phyloP scores from a whole-genome alignment of 1,140 invertebrate species.

The Stegodyphus dumicola region DNA sequence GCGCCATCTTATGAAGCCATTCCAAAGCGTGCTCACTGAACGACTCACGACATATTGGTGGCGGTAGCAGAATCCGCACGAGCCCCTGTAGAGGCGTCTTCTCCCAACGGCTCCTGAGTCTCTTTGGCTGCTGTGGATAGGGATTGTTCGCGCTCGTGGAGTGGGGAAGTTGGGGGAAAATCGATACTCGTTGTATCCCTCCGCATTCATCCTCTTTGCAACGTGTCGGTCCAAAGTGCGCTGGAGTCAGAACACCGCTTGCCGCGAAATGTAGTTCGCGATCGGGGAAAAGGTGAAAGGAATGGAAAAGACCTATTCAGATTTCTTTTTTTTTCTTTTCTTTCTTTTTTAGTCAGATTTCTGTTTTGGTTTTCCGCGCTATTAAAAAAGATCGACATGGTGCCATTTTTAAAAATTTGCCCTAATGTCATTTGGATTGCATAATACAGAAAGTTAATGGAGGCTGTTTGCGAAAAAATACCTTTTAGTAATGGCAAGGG shows the following conservation, averaged over 20 bases:
- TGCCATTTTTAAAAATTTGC: conserved; percentile 16
- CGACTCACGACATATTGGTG: conserved; percentile 5
- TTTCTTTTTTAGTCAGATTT: not conserved
- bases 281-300: not conserved
- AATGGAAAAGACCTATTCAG: conserved; percentile 23
- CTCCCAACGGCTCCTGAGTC: conserved; percentile 17
- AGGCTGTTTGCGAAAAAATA: conserved; percentile 16
- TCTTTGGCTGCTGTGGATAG: not conserved
- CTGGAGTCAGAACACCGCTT: not conserved
- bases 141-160: conserved; percentile 3
- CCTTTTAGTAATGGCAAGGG: conserved; percentile 30
- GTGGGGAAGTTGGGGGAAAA: not conserved
- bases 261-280: conserved; percentile 19
- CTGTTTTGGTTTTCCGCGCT: conserved; percentile 1
- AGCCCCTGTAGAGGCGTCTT: conserved; percentile 37
- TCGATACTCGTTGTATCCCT: conserved; percentile 48
- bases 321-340: conserved; percentile 18
- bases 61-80: not conserved
- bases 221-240: not conserved
- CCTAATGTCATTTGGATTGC: conserved; percentile 22
- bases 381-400: conserved; percentile 14
- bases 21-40: not conserved
- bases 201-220: not conserved
- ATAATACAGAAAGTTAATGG: conserved; percentile 34
- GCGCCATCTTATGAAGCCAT: not conserved